Base-by-base conservation (phyloP, 2,113 vertebrate species). In the Otis tarda region DNA sequence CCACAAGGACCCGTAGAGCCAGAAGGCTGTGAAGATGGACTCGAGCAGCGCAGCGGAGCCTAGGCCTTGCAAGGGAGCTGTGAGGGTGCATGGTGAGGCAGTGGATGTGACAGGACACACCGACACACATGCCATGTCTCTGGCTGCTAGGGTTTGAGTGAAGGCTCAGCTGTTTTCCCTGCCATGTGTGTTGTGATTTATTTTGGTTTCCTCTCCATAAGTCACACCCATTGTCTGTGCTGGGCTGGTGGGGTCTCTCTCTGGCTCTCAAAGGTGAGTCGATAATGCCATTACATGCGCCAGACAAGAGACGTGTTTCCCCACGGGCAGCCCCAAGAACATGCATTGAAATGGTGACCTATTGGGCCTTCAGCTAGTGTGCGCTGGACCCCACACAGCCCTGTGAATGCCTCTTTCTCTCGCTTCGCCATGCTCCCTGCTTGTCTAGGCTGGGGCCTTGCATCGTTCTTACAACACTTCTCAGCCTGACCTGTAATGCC, bases 361-460 rank as follows among this genome's bases (percentile, higher is more conserved):
- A 1, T 1, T 52, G 87, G 67, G 68, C 59, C 61, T 57, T 80
- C 63, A 52, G 87, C 85, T 83, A 7, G 90, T 50, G 75, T n/a
- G 55, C 31, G 45, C 1, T 63, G 94, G 94, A 92, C 87, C 93
- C 79, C 96, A 88, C 75, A 74, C 87, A 93, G 82, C 67, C 75
- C 68, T 10, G 47, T 94, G 93, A 97, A 97, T 94, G 94, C 76
- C 83, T 89, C 91, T 95, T 94, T 95, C 83, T 95, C 87, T 79
- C 18, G 19, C 83, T 31, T 23, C 7, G 35, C 96, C 81, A 4
- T 85, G 91, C 39, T 71, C 68, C 68, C 82, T 67, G 74, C 92
- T 60, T 75, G 74, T 56, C 65, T 15, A 15, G 83, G 83, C 91
- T 94, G 91, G 81, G 89, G 57, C 89, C 89, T 93, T 91, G 91